A percentile compares a stretch with the other conserved stretches of the same genome.
These are phyloP conservation scores for Agrilus cyanescens DNA, from an alignment of 2,888 invertebrate species.

Conservation along the genomic window DNA sequence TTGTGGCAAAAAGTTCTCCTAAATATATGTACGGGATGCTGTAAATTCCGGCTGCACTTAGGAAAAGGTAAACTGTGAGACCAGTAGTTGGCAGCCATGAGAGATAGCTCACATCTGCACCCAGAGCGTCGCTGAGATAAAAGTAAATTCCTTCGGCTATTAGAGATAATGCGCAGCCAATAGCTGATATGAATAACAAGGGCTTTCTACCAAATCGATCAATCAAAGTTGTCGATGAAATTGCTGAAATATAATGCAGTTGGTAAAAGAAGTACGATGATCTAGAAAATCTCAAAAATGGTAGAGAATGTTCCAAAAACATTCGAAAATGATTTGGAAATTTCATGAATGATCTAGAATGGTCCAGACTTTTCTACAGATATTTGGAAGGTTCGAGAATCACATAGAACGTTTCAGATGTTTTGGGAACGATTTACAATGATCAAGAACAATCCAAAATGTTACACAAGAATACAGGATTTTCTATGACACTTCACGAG, in stretches of 20 bases:
- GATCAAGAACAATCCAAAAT: too few species aligned
- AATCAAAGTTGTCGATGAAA: constrained; percentile 22
- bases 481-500: too few species aligned
- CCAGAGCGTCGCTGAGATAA: constrained; percentile 38
- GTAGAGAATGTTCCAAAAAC: too few species aligned
- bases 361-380: too few species aligned
- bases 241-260: constrained; percentile 10
- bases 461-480: too few species aligned
- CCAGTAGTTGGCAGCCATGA: constrained; percentile 44
- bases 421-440: too few species aligned
- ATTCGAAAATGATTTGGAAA: too few species aligned
- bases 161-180: constrained; percentile 42
- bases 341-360: too few species aligned
- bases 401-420: too few species aligned
- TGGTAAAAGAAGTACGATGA: too few species aligned
- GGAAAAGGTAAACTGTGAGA: constrained; percentile 43
- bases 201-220: constrained; percentile 44
- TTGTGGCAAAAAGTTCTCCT: constrained; percentile 51
- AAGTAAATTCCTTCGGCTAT: constrained; percentile 42
- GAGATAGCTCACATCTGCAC: constrained; percentile 31
- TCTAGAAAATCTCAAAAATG: too few species aligned
- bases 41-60: constrained; percentile 48
- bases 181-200: constrained; percentile 41
- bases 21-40: constrained; percentile 51
- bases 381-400: too few species aligned